A percentile compares a stretch with the other conserved stretches of the same genome.
These are phyloP conservation scores for Alligator mississippiensis DNA, from an alignment of 2,113 vertebrate species.

Conservation along the genomic window DNA sequence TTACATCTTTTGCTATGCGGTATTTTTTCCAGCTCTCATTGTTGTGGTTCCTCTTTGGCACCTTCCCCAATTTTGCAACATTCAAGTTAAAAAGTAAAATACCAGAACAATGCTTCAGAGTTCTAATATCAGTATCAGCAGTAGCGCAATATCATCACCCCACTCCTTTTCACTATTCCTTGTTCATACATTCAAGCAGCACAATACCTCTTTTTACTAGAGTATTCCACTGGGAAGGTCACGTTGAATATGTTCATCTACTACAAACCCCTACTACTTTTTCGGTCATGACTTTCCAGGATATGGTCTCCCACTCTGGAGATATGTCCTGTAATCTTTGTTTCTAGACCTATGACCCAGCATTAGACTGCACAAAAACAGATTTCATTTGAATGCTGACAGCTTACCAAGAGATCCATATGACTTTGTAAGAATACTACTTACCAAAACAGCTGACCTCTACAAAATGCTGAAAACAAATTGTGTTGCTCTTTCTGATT, in stretches of 20 bases:
- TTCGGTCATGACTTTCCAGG: not conserved
- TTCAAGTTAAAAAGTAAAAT: not conserved
- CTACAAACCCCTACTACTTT: fast-evolving
- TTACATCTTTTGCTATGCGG: too few species aligned
- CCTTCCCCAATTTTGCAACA: not conserved
- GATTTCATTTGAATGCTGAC: not conserved
- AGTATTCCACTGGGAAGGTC: not conserved
- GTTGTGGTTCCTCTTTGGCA: not conserved
- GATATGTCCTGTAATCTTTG: not conserved
- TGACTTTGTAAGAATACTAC: fast-evolving
- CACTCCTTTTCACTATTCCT: not conserved
- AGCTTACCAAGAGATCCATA: not conserved
- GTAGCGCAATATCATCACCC: not conserved
- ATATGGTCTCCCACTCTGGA: fast-evolving
- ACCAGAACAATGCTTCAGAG: fast-evolving
- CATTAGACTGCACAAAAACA: not conserved
- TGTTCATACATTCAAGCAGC: not conserved
- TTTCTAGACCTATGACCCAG: not conserved
- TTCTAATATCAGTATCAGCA: not conserved
- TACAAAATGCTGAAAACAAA: not conserved
- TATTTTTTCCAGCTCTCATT: not conserved
- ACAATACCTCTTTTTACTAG: fast-evolving
- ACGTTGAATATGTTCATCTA: too few species aligned
- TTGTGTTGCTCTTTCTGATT: not conserved
- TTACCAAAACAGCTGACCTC: not conserved